These are phyloP conservation scores for Coleophora deauratella DNA, from an alignment of 2,888 invertebrate genomes.

Conservation along the genomic window DNA sequence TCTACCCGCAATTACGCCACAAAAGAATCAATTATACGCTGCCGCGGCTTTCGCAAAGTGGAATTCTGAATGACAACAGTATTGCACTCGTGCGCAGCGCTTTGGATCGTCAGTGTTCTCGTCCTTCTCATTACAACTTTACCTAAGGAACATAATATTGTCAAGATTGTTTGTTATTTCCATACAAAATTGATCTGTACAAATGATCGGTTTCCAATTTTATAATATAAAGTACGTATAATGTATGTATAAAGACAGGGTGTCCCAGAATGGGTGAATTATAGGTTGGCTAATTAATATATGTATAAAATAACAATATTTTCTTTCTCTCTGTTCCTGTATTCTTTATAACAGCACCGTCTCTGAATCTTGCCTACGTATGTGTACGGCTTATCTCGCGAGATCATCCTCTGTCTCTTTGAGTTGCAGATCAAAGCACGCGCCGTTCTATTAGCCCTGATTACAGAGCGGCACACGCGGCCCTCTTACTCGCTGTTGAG, in stretches of 20 bases:
- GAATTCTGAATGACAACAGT: slow-evolving; percentile 58
- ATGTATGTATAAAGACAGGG: too few relatives aligned
- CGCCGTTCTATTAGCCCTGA: slow-evolving; percentile 73
- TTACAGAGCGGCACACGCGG: slow-evolving; percentile 53
- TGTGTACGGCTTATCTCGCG: slow-evolving; percentile 30
- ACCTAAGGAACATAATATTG: too few relatives aligned
- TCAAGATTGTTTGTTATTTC: too few relatives aligned
- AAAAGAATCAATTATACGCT: slow-evolving; percentile 64
- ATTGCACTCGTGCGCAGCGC: slow-evolving; percentile 37
- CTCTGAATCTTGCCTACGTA: slow-evolving; percentile 28
- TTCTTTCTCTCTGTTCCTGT: too few relatives aligned
- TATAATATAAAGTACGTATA: too few relatives aligned
- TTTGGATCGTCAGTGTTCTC: slow-evolving; percentile 51
- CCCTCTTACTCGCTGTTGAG: slow-evolving; percentile 16
- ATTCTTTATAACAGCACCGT: slow-evolving; percentile 18
- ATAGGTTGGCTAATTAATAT: too few relatives aligned
- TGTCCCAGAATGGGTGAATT: too few relatives aligned
- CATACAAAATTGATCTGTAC: too few relatives aligned
- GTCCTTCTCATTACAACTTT: too few relatives aligned
- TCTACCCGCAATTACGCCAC: slow-evolving; percentile 55
- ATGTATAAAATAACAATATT: too few relatives aligned
- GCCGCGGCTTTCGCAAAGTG: slow-evolving; percentile 27
- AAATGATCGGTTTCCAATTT: too few relatives aligned
- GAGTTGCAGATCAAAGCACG: slow-evolving; percentile 68
- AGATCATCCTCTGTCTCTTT: slow-evolving; percentile 59